Evolutionary conservation across 2,113 vertebrate species (phyloP), one percentile per base, ranked within the genome.

Genomic region (Isurus oxyrinchus): DNA sequence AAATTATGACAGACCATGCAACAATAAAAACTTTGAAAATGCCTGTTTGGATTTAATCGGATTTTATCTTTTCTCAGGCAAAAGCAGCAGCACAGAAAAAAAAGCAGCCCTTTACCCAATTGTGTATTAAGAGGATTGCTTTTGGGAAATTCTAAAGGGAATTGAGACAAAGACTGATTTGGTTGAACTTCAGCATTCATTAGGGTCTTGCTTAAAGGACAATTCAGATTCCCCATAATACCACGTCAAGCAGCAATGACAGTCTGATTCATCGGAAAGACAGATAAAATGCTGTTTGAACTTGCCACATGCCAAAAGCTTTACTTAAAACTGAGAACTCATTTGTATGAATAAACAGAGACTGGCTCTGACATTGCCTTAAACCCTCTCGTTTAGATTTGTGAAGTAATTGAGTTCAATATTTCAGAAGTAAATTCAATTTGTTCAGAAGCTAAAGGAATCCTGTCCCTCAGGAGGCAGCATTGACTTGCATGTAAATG

Each of bases 351-450:
- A 95, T 95, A 76, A 95, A 95, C 94, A 55, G 66, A 95, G 23
- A 44, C 67, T 72, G 94, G 67, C 49, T 95, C 44, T 44, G 14
- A 95, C 94, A 95, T 72, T 95, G 94, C 94, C 63, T 72, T 76
- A 95, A 95, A 95, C 66, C 94, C 66, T 16, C 94, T 55, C 27
- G 3, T 72, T 95, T 69, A 95, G 94, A 49, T 76, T 95, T 76
- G 66, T 55, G 67, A 95, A 72, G 67, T 95, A 95, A 95, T 95
- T 95, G 94, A 95, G 40, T 95, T 95, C 94, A 95, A 76, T 72
- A 95, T 72, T 95, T 95, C 49, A 95, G 44, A 72, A 95, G 94
- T 72, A 95, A 72, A 95, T 95, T 72, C 67, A 95, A 95, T 95
- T 72, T 95, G 67, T 95, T 95, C 66, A 44, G 25, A 95, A 95